These are phyloP conservation scores for Pteronura brasiliensis DNA, from an alignment of 2,113 vertebrate species.

Conservation along the genomic window DNA sequence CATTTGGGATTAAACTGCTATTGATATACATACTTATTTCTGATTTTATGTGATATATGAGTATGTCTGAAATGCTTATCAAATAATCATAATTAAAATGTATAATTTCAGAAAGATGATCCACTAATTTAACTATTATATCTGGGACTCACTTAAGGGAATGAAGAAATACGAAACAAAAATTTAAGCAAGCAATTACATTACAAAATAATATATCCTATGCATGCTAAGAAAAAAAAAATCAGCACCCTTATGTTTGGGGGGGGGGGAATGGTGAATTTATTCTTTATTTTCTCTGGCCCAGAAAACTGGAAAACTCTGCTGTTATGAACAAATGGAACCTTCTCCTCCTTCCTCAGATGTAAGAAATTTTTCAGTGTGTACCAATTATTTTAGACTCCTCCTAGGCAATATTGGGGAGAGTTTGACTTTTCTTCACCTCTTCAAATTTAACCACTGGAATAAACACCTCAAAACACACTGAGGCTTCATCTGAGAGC, in stretches of 20 bases:
- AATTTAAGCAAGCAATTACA: slow-evolving; percentile 61
- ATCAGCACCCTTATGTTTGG: not conserved
- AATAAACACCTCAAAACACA: slow-evolving; percentile 75
- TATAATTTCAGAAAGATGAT: slow-evolving; percentile 76
- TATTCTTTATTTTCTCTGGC: slow-evolving; percentile 13
- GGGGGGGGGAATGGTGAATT: not conserved
- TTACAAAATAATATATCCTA: slow-evolving; percentile 54
- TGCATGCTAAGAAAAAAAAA: slow-evolving; percentile 42
- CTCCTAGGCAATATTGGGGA: slow-evolving; percentile 58
- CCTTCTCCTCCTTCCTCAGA: slow-evolving; percentile 12
- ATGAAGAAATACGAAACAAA: slow-evolving; percentile 70
- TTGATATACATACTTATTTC: slow-evolving; percentile 76
- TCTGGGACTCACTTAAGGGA: slow-evolving; percentile 55
- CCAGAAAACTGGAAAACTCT: slow-evolving; percentile 29
- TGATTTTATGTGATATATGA: slow-evolving; percentile 76
- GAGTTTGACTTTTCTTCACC: slow-evolving; percentile 70
- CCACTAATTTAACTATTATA: slow-evolving; percentile 70
- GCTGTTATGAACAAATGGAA: slow-evolving; percentile 15
- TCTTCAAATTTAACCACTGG: slow-evolving; percentile 74
- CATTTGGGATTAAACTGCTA: slow-evolving; percentile 77
- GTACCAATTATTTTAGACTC: slow-evolving; percentile 73
- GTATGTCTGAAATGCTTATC: slow-evolving; percentile 73
- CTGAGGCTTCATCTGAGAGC: slow-evolving; percentile 60
- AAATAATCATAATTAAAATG: slow-evolving; percentile 79
- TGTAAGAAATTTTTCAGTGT: slow-evolving; percentile 44